phyloP scores from a whole-genome alignment of 2,797 vertebrate genomes.

The Tolypeutes matacus region DNA sequence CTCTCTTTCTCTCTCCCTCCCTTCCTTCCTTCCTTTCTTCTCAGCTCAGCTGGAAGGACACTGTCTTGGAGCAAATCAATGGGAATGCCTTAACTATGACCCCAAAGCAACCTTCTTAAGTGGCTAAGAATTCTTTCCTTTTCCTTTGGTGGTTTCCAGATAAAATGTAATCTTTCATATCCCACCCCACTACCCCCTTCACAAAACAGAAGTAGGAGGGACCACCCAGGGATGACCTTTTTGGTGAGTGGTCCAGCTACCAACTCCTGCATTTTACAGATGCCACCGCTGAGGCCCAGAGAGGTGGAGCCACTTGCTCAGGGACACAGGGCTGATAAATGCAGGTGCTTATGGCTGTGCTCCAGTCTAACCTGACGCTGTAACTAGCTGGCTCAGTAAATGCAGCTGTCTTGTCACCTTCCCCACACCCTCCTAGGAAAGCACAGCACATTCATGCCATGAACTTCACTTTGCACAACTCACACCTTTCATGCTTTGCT shows the following conservation, averaged over 20 bases:
- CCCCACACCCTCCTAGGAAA: neutral
- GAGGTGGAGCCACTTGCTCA: neutral
- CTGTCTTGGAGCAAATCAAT: neutral
- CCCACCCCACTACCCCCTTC: neutral
- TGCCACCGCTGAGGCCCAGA: neutral
- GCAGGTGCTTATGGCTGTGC: neutral
- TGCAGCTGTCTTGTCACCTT: neutral
- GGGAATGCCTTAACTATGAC: neutral
- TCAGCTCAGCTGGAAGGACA: neutral
- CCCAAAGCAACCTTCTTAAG: neutral
- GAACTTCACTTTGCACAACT: neutral
- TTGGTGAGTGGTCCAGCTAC: neutral
- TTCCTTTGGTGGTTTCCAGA: neutral
- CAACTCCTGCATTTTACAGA: neutral
- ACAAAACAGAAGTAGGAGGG: neutral
- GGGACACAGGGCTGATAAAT: fast-evolving
- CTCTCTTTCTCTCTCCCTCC: no score
- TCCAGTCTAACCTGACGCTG: neutral
- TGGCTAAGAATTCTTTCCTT: neutral
- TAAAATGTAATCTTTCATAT: slow-evolving; percentile 3
- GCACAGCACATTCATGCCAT: neutral
- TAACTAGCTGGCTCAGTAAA: neutral
- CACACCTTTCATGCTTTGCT: neutral
- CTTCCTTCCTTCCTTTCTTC: neutral
- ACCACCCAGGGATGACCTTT: neutral